Base-by-base conservation (phyloP, 2,888 invertebrate genomes). In the Tricholauxania praeusta region DNA sequence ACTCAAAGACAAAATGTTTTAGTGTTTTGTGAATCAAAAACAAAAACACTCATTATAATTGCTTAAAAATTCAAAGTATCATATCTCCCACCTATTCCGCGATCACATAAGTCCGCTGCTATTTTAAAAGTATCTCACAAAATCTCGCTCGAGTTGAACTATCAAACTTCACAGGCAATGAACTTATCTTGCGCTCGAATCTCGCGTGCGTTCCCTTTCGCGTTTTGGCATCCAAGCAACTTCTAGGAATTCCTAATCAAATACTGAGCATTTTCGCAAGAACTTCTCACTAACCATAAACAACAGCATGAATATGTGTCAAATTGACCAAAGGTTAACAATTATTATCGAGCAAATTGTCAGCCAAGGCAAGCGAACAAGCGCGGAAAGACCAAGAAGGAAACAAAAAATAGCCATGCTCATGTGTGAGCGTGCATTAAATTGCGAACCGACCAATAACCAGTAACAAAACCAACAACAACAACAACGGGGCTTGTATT, bases 301-400 rank as follows among this genome's bases (percentile, higher is more conserved):
- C 68, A 60, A 68, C 68, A 55, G 60, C 53, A 62, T 19, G 72
- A 79, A 81, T 82, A 83, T 84, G 83, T 83, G 84, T 84, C 85
- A 85, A 83, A 82, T 81, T 82, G 83, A 81, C 77, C 81, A 82
- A 82, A 82, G 84, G 84, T 83, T 84, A 82, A 85, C 85, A 86
- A 86, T 86, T 86, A 86, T 84, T 86, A 84, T 84, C 82, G 82
- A 86, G 84, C 86, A 86, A 86, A 86, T 86, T 86, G 85, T 86
- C 86, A 86, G 83, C 77, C 79, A 74, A 74, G 72, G 51, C 39
- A 39, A 55, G 70, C 65, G 47, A 32, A 17, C 70, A 73, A 74
- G 75, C 59, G 64, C 68, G 67, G 64, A 66, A 59, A 60, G 68
- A 39, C 59, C 65, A 65, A 39, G 39, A 28, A 28, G 28, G 28